Percentiles rank a stretch among this genome's conserved stretches.
These are phyloP conservation scores for Cryptocephalus primarius DNA, from an alignment of 2,888 invertebrate genomes.

Conservation along the genomic window DNA sequence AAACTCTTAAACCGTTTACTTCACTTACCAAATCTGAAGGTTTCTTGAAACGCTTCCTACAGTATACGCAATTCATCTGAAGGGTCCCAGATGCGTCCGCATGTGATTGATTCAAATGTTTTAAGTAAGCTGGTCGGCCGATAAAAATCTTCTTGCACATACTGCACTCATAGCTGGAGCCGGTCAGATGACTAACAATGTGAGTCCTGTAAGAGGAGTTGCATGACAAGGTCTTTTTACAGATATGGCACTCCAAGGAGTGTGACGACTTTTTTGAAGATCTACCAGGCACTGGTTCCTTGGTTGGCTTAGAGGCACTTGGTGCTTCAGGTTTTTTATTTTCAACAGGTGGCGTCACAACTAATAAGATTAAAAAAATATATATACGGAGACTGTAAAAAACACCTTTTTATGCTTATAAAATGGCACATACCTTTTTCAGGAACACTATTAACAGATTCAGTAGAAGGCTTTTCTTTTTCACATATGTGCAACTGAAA, in stretches of 20 bases:
- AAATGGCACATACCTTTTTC: background rate
- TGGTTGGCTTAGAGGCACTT: background rate
- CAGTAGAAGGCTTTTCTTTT: background rate
- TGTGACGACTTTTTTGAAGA: background rate
- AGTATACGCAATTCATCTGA: conserved; percentile 39
- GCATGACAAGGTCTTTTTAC: background rate
- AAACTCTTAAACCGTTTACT: background rate
- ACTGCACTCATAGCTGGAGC: conserved; percentile 1
- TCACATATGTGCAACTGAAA: conserved; percentile 14
- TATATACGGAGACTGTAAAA: too few relatives aligned
- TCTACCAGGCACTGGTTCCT: background rate
- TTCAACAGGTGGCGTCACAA: background rate
- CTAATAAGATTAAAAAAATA: too few relatives aligned
- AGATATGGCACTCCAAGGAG: background rate
- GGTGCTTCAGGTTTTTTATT: background rate
- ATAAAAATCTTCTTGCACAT: conserved; percentile 3
- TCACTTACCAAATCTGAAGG: conserved; percentile 47
- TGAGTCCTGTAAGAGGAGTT: background rate
- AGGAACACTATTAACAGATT: background rate
- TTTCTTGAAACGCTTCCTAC: conserved; percentile 56
- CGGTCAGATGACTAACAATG: background rate
- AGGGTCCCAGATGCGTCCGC: conserved; percentile 10
- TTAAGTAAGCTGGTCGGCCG: conserved; percentile 3
- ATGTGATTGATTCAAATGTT: conserved; percentile 27
- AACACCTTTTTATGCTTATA: too few relatives aligned